Conservation (phyloP, 1,140 invertebrate species). For the Tyrophagus putrescentiae region DNA sequence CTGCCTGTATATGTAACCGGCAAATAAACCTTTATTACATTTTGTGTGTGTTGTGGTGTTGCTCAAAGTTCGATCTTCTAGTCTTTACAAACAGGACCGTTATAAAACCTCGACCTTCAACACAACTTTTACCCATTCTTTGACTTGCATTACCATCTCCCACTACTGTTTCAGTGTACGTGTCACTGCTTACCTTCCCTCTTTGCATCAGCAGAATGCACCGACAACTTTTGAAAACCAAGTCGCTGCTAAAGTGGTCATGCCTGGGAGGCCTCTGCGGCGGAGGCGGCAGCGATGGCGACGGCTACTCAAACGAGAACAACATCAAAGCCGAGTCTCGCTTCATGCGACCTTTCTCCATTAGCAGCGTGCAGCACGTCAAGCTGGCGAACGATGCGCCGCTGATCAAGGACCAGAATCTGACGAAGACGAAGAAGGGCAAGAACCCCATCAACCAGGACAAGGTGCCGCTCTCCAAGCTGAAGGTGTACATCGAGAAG, state of each 20-base stretch:
- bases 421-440: neutral
- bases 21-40: too few relatives aligned
- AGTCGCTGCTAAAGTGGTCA: too few relatives aligned
- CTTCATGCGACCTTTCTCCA: slow-evolving; percentile 3
- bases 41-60: too few relatives aligned
- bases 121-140: neutral
- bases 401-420: neutral
- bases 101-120: too few relatives aligned
- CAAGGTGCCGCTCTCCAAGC: neutral
- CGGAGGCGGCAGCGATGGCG: neutral
- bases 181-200: too few relatives aligned
- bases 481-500: neutral
- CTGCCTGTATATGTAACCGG: too few relatives aligned
- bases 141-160: neutral
- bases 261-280: too few relatives aligned
- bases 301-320: neutral
- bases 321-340: neutral
- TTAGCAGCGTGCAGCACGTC: neutral
- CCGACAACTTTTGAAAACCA: too few relatives aligned
- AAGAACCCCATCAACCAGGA: neutral
- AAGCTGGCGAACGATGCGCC: neutral
- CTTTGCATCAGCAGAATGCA: neutral
- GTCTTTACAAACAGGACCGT: too few relatives aligned
- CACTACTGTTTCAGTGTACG: neutral
- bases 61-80: too few relatives aligned